Percentiles rank a stretch among this genome's conserved stretches.
phyloP scores from a whole-genome alignment of 2,113 vertebrate species.

The Percopsis transmontana region DNA sequence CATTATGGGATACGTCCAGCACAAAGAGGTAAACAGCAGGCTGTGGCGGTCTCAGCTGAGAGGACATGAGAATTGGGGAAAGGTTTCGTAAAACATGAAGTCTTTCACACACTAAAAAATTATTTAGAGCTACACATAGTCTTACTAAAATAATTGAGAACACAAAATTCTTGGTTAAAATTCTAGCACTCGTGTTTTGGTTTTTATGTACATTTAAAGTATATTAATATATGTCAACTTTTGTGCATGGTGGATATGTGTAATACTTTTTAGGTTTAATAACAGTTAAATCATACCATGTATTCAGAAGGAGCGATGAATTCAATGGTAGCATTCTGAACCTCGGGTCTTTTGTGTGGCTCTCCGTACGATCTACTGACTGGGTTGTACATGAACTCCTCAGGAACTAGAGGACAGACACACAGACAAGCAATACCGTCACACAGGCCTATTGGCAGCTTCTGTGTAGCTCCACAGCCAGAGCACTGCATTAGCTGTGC shows the following conservation, averaged over 20 bases:
- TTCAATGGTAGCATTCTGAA: constrained; percentile 95
- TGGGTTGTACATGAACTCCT: constrained; percentile 98
- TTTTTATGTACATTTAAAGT: not conserved
- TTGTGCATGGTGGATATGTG: not conserved
- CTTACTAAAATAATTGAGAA: not conserved
- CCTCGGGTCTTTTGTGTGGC: constrained; percentile 93
- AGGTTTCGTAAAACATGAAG: not conserved
- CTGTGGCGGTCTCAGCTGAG: constrained; percentile 92
- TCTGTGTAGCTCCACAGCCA: too few relatives aligned
- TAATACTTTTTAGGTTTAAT: not conserved
- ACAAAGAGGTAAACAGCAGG: constrained; percentile 96
- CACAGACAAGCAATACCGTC: not conserved
- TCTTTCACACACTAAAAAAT: too few relatives aligned
- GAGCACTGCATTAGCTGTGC: too few relatives aligned
- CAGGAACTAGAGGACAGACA: constrained; percentile 83
- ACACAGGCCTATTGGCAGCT: not conserved
- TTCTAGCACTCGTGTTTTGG: too few relatives aligned
- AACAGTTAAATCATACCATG: constrained; percentile 79
- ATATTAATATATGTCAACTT: not conserved
- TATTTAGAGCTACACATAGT: not conserved
- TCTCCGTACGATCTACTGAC: constrained; percentile 95
- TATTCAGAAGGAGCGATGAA: constrained; percentile 99
- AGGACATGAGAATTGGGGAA: too few relatives aligned
- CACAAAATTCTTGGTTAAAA: too few relatives aligned
- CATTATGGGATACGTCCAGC: constrained; percentile 95